These are phyloP conservation scores for Trissonchulus sp. DNA, from an alignment of 2,888 invertebrate genomes.

Conservation along the genomic window DNA sequence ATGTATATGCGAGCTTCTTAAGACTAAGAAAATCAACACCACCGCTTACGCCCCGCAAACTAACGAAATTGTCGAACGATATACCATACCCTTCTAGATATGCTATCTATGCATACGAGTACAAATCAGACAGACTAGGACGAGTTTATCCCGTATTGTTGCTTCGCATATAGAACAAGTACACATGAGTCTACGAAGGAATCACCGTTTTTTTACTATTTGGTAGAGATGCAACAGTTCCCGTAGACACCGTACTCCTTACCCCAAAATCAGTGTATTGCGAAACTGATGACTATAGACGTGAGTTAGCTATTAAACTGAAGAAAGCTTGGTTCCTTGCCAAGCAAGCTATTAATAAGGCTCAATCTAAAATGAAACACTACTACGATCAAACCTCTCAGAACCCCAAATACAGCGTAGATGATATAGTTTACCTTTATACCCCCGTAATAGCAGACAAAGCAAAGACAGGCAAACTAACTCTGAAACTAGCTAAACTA, in stretches of 20 bases:
- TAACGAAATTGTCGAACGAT: slow-evolving; percentile 25
- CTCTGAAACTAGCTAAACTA: neutral
- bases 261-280: neutral
- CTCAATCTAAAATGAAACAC: neutral
- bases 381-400: neutral
- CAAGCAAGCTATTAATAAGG: neutral
- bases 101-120: slow-evolving; percentile 1
- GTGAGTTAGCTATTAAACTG: neutral
- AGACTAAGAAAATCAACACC: slow-evolving; percentile 15
- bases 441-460: neutral
- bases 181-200: slow-evolving; percentile 4
- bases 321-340: neutral
- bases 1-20: neutral
- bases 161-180: slow-evolving; percentile 17
- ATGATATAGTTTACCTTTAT: neutral
- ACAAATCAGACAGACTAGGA: slow-evolving; percentile 9
- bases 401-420: neutral
- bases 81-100: slow-evolving; percentile 6
- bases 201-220: slow-evolving; percentile 4
- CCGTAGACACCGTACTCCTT: neutral
- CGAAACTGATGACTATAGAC: neutral
- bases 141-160: slow-evolving; percentile 14
- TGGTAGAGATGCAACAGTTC: neutral
- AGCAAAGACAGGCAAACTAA: neutral
- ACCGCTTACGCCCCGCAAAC: slow-evolving; percentile 23